Conservation (phyloP, 2,797 vertebrate species). For the Alectoris magna region DNA sequence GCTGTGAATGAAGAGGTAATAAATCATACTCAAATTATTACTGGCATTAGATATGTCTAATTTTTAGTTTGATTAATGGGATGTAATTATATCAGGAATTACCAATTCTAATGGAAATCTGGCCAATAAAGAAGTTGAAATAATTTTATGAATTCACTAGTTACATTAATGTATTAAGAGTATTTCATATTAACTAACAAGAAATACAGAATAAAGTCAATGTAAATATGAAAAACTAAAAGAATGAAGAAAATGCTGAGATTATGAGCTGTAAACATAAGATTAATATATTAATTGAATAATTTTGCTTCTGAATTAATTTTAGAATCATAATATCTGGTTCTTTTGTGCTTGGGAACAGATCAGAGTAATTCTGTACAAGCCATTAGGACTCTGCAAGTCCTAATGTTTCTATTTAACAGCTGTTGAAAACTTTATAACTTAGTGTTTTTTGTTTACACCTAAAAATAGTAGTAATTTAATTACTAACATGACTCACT, state of each 20-base stretch:
- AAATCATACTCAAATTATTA: conserved; percentile 13
- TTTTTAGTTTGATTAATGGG: conserved; percentile 5
- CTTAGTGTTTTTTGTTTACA: neutral
- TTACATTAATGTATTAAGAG: neutral
- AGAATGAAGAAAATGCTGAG: neutral
- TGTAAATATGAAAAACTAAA: neutral
- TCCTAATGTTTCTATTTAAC: neutral
- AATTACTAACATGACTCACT: neutral
- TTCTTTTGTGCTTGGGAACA: neutral
- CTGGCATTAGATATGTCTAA: neutral
- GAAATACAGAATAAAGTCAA: neutral
- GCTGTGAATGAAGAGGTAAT: neutral
- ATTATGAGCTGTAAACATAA: neutral
- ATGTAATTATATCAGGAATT: neutral
- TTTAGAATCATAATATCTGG: neutral
- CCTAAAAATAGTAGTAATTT: conserved; percentile 19
- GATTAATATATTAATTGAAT: neutral
- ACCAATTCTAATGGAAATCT: neutral
- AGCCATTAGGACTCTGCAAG: neutral
- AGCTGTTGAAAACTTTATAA: conserved; percentile 30
- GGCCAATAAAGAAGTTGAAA: neutral
- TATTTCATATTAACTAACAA: neutral
- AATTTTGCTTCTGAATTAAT: neutral
- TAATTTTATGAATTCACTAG: neutral
- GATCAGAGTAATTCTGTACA: neutral